A percentile compares a stretch with the other conserved stretches of the same genome.
Conservation (phyloP, 1,140 invertebrate genomes). For the Uloborus diversus region DNA sequence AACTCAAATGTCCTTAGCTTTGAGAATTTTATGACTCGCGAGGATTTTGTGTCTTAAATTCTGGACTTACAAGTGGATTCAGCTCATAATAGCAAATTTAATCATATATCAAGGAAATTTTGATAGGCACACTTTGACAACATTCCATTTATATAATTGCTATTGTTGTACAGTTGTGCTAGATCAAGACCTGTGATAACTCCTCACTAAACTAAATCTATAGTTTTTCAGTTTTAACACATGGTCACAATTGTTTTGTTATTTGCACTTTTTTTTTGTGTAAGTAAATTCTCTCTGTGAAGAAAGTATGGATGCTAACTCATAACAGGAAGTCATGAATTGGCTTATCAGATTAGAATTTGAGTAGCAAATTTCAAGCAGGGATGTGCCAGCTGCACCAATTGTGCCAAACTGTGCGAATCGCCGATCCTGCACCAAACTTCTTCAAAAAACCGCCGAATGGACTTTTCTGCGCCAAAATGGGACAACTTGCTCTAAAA, state of each 20-base stretch:
- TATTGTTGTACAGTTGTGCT: not conserved
- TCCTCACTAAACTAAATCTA: not conserved
- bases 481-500: too few relatives aligned
- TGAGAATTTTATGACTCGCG: too few relatives aligned
- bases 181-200: slow-evolving; percentile 5
- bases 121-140: not conserved
- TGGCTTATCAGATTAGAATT: too few relatives aligned
- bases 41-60: too few relatives aligned
- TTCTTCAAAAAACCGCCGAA: too few relatives aligned
- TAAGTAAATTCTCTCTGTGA: not conserved
- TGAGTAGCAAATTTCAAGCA: not conserved
- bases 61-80: too few relatives aligned
- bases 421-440: not conserved
- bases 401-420: not conserved
- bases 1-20: too few relatives aligned
- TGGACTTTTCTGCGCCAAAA: too few relatives aligned
- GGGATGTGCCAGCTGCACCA: too few relatives aligned
- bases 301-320: not conserved
- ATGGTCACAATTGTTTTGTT: not conserved
- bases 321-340: too few relatives aligned
- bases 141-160: not conserved
- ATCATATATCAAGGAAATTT: too few relatives aligned
- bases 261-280: not conserved
- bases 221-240: not conserved
- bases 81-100: too few relatives aligned